Percentiles rank a stretch among this genome's conserved stretches.
These are phyloP conservation scores for Sciurus niger DNA, from an alignment of 2,113 vertebrate species.

Conservation along the genomic window DNA sequence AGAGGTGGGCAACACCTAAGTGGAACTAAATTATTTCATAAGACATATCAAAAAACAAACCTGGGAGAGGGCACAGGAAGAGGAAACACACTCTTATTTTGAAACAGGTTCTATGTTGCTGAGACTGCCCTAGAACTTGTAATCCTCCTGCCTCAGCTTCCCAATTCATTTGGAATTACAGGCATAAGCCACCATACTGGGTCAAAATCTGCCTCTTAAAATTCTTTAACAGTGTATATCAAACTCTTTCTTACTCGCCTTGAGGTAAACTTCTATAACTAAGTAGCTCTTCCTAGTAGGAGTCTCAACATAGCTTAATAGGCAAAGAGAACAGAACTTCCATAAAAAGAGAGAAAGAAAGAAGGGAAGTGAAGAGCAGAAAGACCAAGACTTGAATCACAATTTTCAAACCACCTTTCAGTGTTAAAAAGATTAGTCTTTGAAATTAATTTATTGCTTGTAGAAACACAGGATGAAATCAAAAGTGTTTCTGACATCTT, in stretches of 20 bases:
- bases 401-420: conserved; percentile 49
- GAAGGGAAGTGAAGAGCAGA: background rate
- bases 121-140: no score
- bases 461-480: background rate
- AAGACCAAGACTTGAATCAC: background rate
- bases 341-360: no score
- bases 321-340: background rate
- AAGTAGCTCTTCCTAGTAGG: background rate
- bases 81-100: no score
- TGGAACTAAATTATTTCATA: no score
- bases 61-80: no score
- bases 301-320: background rate
- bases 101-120: no score
- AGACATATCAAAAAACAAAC: no score
- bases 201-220: no score
- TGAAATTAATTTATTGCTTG: conserved; percentile 64
- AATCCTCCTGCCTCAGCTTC: no score
- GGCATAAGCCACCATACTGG: no score
- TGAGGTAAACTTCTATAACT: conserved; percentile 11
- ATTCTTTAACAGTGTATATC: background rate
- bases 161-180: no score
- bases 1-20: no score
- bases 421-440: conserved; percentile 35
- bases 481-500: conserved; percentile 15
- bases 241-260: conserved; percentile 58